Evolutionary conservation across 1,140 invertebrate species (phyloP), one percentile per base, ranked within the genome.

Genomic region (Marisa cornuarietis): DNA sequence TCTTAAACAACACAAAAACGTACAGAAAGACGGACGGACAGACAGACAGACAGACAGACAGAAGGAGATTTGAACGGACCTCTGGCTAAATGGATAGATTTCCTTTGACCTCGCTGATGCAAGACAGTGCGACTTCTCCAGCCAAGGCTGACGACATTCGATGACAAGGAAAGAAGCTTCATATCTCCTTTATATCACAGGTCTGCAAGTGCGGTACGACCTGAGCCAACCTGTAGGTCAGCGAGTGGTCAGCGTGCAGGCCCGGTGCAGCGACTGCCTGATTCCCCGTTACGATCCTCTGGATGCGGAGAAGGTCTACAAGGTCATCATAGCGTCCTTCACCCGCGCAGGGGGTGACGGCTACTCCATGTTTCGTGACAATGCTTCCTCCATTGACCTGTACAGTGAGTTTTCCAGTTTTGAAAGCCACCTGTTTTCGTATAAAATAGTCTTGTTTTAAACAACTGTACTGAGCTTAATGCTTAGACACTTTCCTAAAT

Each of bases 311-410:
- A 72, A 79, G 63, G 69, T 79, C 26, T 87, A 87, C 77, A 77
- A 80, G 16, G 54, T 87, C 4, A 54, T 87, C 7, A 90, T 94
- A 49, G 91, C 92, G 58, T 92, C 92, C 73, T 96, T 94, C 85
- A 88, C 96, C 22, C 90, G 93, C 4, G 86, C 90, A 7, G 95
- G 95, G 11, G 95, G 95, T 22, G 95, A 95, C 84, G 93, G 93
- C 5, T 93, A 91, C 79, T 73, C 68, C 0, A 90, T 93, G 86
- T 83, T 87, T 16, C 79, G 51, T 42, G 76, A 81, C 20, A 79
- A 83, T n/a, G 77, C 80, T 18, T 76, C 83, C 31, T 71, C 78
- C 20, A 62, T 75, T 0, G 66, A 81, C n/a, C 73, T 81, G 62
- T 52, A 84, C 49, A 82, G 84, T 86, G 74, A 81, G 69, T 71